Evolutionary conservation across 2,797 vertebrate genomes (phyloP), one percentile per base, ranked within the genome.

Genomic region (Galaxias olidus): DNA sequence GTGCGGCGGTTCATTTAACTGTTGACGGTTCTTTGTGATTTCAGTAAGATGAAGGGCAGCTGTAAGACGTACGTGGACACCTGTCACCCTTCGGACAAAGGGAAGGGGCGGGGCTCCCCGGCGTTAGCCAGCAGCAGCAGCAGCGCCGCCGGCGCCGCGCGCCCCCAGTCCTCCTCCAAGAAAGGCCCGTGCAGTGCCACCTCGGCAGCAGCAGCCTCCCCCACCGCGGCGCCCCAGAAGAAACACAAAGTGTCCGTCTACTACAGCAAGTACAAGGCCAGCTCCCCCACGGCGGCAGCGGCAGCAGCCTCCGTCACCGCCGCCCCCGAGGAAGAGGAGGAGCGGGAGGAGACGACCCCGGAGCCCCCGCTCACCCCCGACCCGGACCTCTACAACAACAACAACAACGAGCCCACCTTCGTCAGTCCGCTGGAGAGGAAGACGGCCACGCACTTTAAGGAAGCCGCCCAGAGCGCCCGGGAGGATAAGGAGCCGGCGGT

Each of bases 211-310:
- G 11, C 82, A 74, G 90, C 93, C 0, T 90, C 89, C 0, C 85
- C 92, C 17, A 88, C 90, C 0, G 78, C 93, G 49, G 96, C 96
- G 63, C 91, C 94, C 13, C 95, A 94, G 69, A 98, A 96, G 90
- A 99, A 97, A 84, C 95, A 95, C 80, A 97, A 96, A 75, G 96
- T 96, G 68, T 96, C 97, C 0, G 90, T 97, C 8, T 96, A 96
- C 65, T 98, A 98, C 75, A 91, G 91, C 73, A 96, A 95, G 82
- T 94, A 93, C 80, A 98, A 95, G 76, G 63, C 89, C 69, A 92
- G 80, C 84, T n/a, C 85, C 1, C 17, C 89, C 4, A 1, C 78
- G 11, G 76, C 82, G 53, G 43, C 75, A 6, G 76, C 82, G 53
- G 43, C 75, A 6, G 47, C 84, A 4, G 79, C 61, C 9, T 49